Conservation (phyloP, 2,888 invertebrate species). For the Apotomis capreana region DNA sequence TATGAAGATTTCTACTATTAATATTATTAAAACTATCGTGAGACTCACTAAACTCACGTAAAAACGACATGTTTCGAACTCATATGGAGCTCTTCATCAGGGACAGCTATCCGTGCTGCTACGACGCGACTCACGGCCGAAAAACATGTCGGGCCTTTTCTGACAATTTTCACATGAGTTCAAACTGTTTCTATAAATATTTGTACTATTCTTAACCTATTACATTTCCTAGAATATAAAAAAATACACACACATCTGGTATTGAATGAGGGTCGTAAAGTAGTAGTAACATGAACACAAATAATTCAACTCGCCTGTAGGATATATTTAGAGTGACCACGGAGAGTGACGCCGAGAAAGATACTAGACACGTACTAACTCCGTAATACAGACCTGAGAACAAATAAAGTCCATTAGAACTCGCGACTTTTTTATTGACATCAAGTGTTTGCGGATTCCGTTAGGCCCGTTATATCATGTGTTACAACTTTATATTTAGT, state of each 20-base stretch:
- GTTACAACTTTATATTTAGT: conserved; percentile 22
- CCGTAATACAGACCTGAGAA: conserved; percentile 90
- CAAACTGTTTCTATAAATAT: too few species aligned
- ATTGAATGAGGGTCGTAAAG: neutral
- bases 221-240: too few species aligned
- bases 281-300: conserved; percentile 5
- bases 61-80: too few species aligned
- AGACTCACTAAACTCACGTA: too few species aligned
- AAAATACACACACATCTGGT: neutral
- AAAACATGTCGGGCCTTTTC: too few species aligned
- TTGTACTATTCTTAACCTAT: too few species aligned
- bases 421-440: conserved; percentile 41
- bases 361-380: conserved; percentile 91
- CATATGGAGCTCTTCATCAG: too few species aligned
- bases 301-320: conserved; percentile 83
- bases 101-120: too few species aligned
- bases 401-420: conserved; percentile 44
- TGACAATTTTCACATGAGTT: too few species aligned
- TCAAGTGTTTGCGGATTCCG: conserved; percentile 39
- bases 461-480: conserved; percentile 23
- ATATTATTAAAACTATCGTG: too few species aligned
- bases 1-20: too few species aligned
- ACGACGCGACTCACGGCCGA: too few species aligned
- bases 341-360: conserved; percentile 90
- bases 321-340: conserved; percentile 94